Evolutionary conservation across 2,113 vertebrate genomes (phyloP).

Genomic region (Leiothrix lutea): DNA sequence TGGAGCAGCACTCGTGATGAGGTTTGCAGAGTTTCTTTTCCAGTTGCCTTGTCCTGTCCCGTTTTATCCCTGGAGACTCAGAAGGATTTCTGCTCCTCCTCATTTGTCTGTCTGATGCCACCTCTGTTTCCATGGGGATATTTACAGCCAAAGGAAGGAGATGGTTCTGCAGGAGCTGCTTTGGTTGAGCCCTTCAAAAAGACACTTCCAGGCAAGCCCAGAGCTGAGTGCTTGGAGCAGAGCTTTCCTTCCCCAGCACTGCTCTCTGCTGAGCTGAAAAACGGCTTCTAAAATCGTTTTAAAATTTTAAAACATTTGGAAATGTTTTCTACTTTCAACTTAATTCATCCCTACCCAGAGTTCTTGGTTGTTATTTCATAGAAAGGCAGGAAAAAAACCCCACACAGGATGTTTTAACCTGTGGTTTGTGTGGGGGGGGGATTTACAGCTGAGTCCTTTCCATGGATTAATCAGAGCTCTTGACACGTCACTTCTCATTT

Average conservation of each 20-base stretch:
- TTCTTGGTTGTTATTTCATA: background rate
- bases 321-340: background rate
- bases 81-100: constrained; percentile 2
- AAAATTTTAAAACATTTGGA: no score
- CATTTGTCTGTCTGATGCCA: background rate
- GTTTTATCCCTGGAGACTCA: background rate
- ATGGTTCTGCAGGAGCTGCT: background rate
- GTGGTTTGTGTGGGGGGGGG: background rate
- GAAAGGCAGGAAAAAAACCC: background rate
- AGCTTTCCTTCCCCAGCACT: background rate
- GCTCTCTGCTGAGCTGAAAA: background rate
- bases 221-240: background rate
- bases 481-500: background rate
- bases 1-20: background rate
- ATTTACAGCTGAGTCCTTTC: background rate
- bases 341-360: background rate
- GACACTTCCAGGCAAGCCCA: background rate
- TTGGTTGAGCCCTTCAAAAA: background rate
- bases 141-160: constrained; percentile 13
- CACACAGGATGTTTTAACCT: background rate
- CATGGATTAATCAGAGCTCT: background rate
- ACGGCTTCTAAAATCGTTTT: no score
- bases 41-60: background rate
- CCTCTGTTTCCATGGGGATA: constrained; percentile 54
- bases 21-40: background rate